phyloP scores from a whole-genome alignment of 1,140 invertebrate species.

The Anastrepha obliqua region DNA sequence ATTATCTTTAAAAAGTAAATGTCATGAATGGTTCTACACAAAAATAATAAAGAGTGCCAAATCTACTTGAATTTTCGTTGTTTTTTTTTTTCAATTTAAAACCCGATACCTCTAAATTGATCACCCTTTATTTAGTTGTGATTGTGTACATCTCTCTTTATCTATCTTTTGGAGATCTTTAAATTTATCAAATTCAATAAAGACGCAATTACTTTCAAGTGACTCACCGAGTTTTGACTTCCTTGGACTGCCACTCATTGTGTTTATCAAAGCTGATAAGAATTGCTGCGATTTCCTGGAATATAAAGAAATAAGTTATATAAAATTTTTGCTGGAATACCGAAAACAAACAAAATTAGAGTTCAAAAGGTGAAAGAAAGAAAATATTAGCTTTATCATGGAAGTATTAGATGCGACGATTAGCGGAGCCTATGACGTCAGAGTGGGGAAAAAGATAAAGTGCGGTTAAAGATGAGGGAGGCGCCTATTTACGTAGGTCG shows the following conservation, averaged over 20 bases:
- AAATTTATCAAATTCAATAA: background rate
- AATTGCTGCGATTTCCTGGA: slow-evolving; percentile 97
- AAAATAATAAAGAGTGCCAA: too few species aligned
- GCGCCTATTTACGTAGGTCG: too few species aligned
- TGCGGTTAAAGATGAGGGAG: too few species aligned
- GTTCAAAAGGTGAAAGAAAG: background rate
- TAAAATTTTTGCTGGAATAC: background rate
- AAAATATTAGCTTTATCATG: slow-evolving; percentile 11
- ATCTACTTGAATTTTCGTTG: too few species aligned
- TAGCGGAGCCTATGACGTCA: background rate
- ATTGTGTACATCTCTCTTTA: too few species aligned
- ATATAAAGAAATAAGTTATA: slow-evolving; percentile 63
- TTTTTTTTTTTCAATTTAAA: too few species aligned
- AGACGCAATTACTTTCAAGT: slow-evolving; percentile 43
- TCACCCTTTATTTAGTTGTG: too few species aligned
- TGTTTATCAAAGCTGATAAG: slow-evolving; percentile 97
- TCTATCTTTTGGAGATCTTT: too few species aligned
- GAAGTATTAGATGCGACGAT: background rate
- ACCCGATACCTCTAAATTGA: too few species aligned
- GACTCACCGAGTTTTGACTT: slow-evolving; percentile 94
- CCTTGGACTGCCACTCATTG: slow-evolving; percentile 96
- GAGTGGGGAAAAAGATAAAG: background rate
- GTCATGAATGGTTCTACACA: too few species aligned
- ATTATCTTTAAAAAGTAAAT: too few species aligned
- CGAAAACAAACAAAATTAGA: background rate